These are phyloP conservation scores for Drymonia ruficornis DNA, from an alignment of 2,888 invertebrate genomes.

Conservation along the genomic window DNA sequence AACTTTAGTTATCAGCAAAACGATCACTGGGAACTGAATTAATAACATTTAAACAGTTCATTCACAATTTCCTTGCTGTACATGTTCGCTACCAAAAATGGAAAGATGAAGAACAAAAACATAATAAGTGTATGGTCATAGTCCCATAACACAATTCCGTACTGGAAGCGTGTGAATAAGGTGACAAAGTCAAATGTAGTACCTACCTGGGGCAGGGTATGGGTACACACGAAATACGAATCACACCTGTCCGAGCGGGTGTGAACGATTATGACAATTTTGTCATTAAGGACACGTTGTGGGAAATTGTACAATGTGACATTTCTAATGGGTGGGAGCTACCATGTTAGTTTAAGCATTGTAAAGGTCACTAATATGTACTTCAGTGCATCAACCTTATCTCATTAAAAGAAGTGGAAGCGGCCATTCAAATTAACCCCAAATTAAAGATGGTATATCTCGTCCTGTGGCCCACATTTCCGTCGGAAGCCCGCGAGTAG, in stretches of 20 bases:
- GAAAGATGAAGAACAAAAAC: too few species aligned
- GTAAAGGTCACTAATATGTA: neutral
- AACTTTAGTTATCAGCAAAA: conserved; percentile 7
- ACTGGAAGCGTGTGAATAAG: conserved; percentile 58
- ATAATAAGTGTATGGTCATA: conserved; percentile 7
- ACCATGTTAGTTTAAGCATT: neutral
- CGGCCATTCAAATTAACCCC: conserved; percentile 46
- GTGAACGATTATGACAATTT: conserved; percentile 64
- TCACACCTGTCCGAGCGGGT: conserved; percentile 72
- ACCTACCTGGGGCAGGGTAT: conserved; percentile 31
- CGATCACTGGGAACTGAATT: conserved; percentile 43
- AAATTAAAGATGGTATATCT: conserved; percentile 46
- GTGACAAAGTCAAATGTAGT: conserved; percentile 63
- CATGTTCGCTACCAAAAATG: too few species aligned
- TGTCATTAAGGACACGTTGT: conserved; percentile 58
- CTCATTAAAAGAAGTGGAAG: conserved; percentile 34
- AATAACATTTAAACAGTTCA: neutral
- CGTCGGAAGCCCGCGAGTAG: conserved; percentile 72
- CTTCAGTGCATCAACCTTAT: conserved; percentile 31
- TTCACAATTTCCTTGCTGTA: too few species aligned
- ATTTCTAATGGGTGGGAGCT: neutral
- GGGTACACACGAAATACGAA: conserved; percentile 55
- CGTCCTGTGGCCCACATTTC: conserved; percentile 70
- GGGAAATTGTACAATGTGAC: conserved; percentile 48
- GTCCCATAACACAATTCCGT: conserved; percentile 9